phyloP scores from a whole-genome alignment of 2,888 invertebrate species.

The Lepidonotus clava region DNA sequence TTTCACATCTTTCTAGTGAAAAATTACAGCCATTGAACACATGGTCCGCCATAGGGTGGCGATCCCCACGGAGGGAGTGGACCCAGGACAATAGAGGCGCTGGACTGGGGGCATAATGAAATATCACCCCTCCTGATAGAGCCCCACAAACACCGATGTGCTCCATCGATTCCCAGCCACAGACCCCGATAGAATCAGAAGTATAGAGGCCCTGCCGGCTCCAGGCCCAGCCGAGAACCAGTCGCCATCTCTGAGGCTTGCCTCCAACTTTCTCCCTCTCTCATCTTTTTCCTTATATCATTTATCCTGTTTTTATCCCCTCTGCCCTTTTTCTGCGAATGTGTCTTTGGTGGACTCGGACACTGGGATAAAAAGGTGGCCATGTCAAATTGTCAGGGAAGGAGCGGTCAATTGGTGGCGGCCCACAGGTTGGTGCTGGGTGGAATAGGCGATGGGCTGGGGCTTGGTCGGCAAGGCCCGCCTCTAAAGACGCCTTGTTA shows the following conservation, averaged over 20 bases:
- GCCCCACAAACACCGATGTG: slow-evolving; percentile 23
- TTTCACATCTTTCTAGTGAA: too few species aligned
- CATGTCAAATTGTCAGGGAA: too few species aligned
- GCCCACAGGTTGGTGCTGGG: not conserved
- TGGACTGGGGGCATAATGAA: slow-evolving; percentile 9
- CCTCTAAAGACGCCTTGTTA: not conserved
- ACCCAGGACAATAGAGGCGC: not conserved
- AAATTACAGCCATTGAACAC: too few species aligned
- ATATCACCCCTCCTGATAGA: slow-evolving; percentile 28
- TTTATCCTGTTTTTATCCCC: not conserved
- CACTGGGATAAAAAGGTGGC: not conserved
- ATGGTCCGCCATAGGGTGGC: not conserved
- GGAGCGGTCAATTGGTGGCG: slow-evolving; percentile 13
- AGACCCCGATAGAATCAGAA: slow-evolving; percentile 11
- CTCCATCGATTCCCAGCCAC: not conserved
- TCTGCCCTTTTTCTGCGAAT: too few species aligned
- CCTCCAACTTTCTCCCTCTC: slow-evolving; percentile 1
- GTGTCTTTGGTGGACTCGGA: too few species aligned
- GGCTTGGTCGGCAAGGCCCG: not conserved
- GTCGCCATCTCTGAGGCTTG: not conserved
- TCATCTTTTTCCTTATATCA: not conserved
- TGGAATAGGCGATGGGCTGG: not conserved
- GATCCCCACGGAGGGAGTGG: not conserved
- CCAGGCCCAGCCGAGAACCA: not conserved
- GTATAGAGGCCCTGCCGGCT: not conserved